Evolutionary conservation across 2,888 invertebrate genomes (phyloP), one percentile per base, ranked within the genome.

Genomic region (Deilephila porcellus): DNA sequence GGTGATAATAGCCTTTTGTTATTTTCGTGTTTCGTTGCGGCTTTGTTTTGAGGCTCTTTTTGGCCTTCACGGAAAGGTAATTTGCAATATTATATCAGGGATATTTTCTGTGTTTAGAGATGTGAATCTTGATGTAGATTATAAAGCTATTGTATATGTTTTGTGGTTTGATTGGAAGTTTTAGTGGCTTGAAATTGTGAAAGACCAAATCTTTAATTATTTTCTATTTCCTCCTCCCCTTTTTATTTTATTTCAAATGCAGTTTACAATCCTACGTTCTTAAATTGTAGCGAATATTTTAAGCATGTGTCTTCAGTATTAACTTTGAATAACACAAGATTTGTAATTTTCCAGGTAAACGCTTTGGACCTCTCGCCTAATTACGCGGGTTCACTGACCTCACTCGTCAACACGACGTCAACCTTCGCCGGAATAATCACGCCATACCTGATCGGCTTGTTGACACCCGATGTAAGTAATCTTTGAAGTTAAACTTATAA

Each of bases 381-480:
- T 87, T 96, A 95, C 83, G 96, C 96, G 0, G 96, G 96, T 0
- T 95, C 96, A 0, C 85, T 96, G n/a, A 96, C 96, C 85, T 96
- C 96, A 0, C 91, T 96, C 1, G 96, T 96, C 4, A 96, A 96
- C 82, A 96, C 96, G 0, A 95, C 96, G 19, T 96, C 96, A 0
- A 96, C 96, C 3, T 91, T 96, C 56, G 95, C 96, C 4, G 96
- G 96, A 11, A 96, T 96, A 79, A 90, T 96, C 75, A 95, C 96
- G 3, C 96, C 96, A 0, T 96, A 96, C 82, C 88, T 96, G 32
- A 95, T 96, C 72, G 96, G 96, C 37, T 88, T 95, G 70, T 88
- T 97, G 79, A 96, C 96, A 34, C 95, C 95, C 76, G 93, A 96
- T 85, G 96, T 96, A 88, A 95, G 95, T 92, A 77, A n/a, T 71